Conservation (phyloP, 2,113 vertebrate species). For the Rhizomys pruinosus region DNA sequence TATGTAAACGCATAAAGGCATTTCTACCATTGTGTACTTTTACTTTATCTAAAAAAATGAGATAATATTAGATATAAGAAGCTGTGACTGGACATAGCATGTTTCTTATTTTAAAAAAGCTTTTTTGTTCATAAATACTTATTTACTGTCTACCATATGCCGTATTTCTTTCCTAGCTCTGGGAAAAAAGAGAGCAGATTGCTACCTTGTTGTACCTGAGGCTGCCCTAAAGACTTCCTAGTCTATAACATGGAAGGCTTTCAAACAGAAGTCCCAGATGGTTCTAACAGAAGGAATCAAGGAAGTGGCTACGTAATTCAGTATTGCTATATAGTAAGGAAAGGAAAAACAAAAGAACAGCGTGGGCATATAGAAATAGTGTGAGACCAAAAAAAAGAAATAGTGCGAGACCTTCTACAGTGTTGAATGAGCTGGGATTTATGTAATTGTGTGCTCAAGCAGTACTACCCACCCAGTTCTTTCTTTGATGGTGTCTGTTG, state of each 20-base stretch:
- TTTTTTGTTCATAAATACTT: background rate
- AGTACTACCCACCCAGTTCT: background rate
- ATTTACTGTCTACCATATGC: background rate
- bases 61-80: background rate
- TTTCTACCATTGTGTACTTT: background rate
- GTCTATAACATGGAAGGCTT: background rate
- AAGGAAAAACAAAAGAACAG: background rate
- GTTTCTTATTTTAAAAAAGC: background rate
- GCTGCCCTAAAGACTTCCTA: background rate
- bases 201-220: background rate
- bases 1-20: background rate
- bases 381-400: too few relatives aligned
- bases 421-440: background rate
- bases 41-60: constrained; percentile 14
- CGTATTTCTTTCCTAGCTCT: background rate
- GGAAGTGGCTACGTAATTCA: background rate
- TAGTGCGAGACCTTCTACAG: background rate
- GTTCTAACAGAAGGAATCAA: background rate
- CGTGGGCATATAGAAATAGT: background rate
- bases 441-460: background rate
- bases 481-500: background rate
- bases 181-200: background rate
- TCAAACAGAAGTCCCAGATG: background rate
- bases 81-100: background rate
- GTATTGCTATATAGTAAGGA: background rate